phyloP scores from a whole-genome alignment of 2,113 vertebrate genomes.

The Oceanodroma tethys region DNA sequence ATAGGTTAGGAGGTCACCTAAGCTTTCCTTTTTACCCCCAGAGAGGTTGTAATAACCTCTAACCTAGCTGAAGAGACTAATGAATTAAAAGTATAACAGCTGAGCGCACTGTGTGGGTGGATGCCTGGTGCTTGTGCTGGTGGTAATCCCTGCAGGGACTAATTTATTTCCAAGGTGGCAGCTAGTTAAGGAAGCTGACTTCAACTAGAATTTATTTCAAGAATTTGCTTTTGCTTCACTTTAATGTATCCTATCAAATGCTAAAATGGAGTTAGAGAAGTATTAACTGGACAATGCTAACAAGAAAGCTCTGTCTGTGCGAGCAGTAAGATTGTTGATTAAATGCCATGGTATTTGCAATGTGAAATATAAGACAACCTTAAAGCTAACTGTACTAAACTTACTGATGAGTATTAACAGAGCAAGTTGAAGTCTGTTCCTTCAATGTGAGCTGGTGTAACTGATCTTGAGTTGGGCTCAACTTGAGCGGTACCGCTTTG shows the following conservation, averaged over 20 bases:
- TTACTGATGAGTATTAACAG: background rate
- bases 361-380: background rate
- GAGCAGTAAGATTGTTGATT: background rate
- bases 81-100: slow-evolving; percentile 28
- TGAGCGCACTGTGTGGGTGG: background rate
- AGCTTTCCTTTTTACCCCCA: background rate
- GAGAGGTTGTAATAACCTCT: slow-evolving; percentile 41
- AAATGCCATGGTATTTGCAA: background rate
- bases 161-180: slow-evolving; percentile 29
- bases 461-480: background rate
- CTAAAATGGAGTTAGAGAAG: background rate
- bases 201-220: background rate
- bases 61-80: slow-evolving; percentile 19
- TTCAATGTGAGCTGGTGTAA: background rate
- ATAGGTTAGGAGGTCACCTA: background rate
- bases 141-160: slow-evolving; percentile 32
- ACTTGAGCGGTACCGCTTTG: accelerated
- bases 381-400: background rate
- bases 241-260: background rate
- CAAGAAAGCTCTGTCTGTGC: background rate
- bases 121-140: background rate
- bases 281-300: background rate
- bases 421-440: background rate
- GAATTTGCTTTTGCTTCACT: background rate
- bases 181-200: background rate